Conservation (phyloP, 2,113 vertebrate species). For the Cyprinodon variegatus region DNA sequence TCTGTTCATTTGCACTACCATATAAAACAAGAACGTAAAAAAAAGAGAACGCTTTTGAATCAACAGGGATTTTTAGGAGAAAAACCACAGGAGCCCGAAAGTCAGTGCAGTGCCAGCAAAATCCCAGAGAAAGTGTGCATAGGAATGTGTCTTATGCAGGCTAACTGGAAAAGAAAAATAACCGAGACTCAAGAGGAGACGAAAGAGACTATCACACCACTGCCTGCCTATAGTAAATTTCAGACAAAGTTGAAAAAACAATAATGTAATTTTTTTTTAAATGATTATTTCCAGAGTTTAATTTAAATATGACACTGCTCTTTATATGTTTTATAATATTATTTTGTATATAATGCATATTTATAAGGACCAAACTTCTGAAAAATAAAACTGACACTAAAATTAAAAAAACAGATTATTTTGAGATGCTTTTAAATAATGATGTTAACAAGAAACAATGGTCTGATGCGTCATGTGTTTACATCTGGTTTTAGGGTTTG, state of each 20-base stretch:
- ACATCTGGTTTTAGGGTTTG: not conserved
- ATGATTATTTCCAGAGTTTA: slow-evolving; percentile 95
- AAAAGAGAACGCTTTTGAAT: slow-evolving; percentile 49
- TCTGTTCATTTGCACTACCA: slow-evolving; percentile 78
- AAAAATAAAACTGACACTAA: slow-evolving; percentile 90
- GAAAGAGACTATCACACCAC: slow-evolving; percentile 77
- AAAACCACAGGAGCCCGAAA: slow-evolving; percentile 57
- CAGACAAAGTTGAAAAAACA: slow-evolving; percentile 77
- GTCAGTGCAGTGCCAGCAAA: slow-evolving; percentile 71
- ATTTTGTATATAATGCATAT: slow-evolving; percentile 99
- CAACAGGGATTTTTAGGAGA: slow-evolving; percentile 53
- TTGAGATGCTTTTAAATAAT: slow-evolving; percentile 80
- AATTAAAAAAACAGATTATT: slow-evolving; percentile 74
- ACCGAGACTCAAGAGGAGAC: slow-evolving; percentile 49
- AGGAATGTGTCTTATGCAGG: slow-evolving; percentile 73
- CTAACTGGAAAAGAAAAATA: slow-evolving; percentile 41
- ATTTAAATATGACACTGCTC: slow-evolving; percentile 99
- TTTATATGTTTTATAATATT: slow-evolving; percentile 99
- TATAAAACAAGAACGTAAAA: not conserved
- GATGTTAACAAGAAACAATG: slow-evolving; percentile 63
- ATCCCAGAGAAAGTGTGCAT: slow-evolving; percentile 69
- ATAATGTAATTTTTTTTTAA: slow-evolving; percentile 81
- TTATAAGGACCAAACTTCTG: slow-evolving; percentile 97
- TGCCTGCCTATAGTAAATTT: slow-evolving; percentile 80
- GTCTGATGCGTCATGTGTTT: slow-evolving; percentile 47